These are phyloP conservation scores for Calliphora vicina DNA, from an alignment of 1,140 invertebrate species.

Conservation along the genomic window DNA sequence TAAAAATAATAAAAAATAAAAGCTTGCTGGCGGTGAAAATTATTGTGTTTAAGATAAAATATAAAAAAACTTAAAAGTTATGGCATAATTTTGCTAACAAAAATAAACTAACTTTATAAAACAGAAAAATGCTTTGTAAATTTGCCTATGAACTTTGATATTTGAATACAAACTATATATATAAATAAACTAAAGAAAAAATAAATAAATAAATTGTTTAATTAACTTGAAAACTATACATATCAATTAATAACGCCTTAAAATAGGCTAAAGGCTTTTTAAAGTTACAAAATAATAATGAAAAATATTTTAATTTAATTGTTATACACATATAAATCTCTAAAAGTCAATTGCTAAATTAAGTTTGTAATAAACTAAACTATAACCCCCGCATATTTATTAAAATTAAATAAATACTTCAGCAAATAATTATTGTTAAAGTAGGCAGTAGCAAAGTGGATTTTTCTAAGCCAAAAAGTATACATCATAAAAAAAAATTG, in stretches of 20 bases:
- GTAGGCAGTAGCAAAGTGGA: background rate
- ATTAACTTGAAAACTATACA: background rate
- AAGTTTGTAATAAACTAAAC: background rate
- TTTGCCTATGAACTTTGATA: background rate
- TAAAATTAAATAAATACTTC: background rate
- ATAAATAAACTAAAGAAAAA: background rate
- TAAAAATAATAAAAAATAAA: background rate
- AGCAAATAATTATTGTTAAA: background rate
- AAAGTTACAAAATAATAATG: background rate
- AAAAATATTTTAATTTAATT: too few relatives aligned
- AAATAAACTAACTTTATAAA: background rate
- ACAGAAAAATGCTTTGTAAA: background rate
- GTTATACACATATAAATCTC: too few relatives aligned
- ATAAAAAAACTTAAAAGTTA: background rate
- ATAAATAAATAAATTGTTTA: background rate
- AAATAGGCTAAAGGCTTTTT: background rate
- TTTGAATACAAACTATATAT: background rate
- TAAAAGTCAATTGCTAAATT: conserved; percentile 1
- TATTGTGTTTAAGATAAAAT: background rate
- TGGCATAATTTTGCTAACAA: background rate
- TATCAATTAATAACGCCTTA: background rate
- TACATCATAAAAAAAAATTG: background rate
- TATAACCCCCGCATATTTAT: too few relatives aligned
- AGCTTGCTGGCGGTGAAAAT: background rate
- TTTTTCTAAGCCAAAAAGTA: background rate